Evolutionary conservation across 1,140 invertebrate species (phyloP).

Genomic region (Aphelenchoides fujianensis): DNA sequence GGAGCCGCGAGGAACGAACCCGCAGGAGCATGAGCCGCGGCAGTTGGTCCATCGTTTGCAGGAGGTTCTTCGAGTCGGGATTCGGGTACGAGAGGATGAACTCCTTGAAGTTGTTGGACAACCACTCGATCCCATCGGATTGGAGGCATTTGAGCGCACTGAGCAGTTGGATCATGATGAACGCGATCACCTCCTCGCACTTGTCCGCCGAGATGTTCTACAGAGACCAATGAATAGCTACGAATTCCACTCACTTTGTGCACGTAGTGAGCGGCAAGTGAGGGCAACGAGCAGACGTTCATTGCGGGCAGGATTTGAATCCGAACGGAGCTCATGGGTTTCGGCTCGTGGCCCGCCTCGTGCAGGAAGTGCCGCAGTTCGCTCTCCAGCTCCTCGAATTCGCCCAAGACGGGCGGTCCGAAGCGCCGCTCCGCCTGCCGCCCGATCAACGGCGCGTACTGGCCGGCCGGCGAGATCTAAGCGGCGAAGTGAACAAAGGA

Average conservation of each 20-base stretch:
- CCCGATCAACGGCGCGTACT: conserved; percentile 43
- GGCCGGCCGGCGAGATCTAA: conserved; percentile 39
- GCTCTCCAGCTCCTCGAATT: conserved; percentile 39
- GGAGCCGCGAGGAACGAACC: not conserved
- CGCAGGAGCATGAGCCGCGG: conserved; percentile 71
- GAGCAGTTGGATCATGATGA: conserved; percentile 76
- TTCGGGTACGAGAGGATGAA: conserved; percentile 68
- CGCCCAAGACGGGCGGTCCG: conserved; percentile 32
- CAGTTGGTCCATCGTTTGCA: conserved; percentile 47
- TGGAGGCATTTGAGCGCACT: conserved; percentile 78
- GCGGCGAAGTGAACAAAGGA: too few species aligned
- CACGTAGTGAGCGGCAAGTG: conserved; percentile 46
- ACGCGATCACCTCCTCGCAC: conserved; percentile 66
- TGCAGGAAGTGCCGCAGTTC: conserved; percentile 33
- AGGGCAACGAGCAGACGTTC: conserved; percentile 46
- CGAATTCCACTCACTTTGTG: too few species aligned
- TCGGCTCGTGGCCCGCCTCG: conserved; percentile 33
- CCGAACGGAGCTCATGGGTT: conserved; percentile 5
- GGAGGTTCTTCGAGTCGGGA: conserved; percentile 67
- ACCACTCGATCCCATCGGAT: conserved; percentile 76
- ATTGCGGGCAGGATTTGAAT: conserved; percentile 47
- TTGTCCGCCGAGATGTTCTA: too few species aligned
- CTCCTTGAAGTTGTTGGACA: conserved; percentile 70
- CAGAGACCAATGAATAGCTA: too few species aligned
- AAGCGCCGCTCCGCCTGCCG: conserved; percentile 35